Evolutionary conservation across 35 echinoderm and acorn worm genomes (phyloP).

Genomic region (Ophioderma brevispina): DNA sequence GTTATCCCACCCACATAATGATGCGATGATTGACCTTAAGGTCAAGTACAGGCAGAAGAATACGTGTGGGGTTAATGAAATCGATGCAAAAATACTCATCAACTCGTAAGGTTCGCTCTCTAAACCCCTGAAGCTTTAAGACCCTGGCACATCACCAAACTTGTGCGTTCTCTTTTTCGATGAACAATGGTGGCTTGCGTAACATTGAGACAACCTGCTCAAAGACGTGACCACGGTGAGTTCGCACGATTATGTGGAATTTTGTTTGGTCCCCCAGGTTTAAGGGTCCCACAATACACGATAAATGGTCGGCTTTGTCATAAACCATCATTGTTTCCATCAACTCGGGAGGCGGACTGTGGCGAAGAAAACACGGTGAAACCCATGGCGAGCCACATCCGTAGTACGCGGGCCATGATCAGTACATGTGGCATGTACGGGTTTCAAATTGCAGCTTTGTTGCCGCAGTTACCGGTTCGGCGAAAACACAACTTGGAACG

Average conservation of each 20-base stretch:
- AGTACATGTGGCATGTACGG: slow-evolving; percentile 7
- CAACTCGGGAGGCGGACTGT: not conserved
- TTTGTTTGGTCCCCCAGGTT: not conserved
- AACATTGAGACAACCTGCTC: not conserved
- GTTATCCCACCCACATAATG: not conserved
- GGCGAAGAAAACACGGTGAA: not conserved
- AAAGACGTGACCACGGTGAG: not conserved
- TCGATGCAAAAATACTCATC: not conserved
- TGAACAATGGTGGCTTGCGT: not conserved
- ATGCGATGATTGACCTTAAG: not conserved
- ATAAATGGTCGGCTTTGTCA: not conserved
- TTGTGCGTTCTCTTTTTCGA: not conserved
- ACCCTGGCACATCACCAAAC: not conserved
- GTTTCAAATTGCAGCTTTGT: slow-evolving; percentile 10
- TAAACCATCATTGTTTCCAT: not conserved
- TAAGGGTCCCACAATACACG: not conserved
- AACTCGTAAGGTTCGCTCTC: not conserved
- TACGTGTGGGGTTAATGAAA: not conserved
- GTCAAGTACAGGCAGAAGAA: not conserved
- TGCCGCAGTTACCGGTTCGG: not conserved
- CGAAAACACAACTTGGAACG: not conserved
- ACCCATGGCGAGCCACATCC: not conserved
- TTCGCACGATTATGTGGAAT: not conserved
- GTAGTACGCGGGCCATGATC: not conserved
- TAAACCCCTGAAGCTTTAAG: not conserved